These are phyloP conservation scores for Acutogordius australiensis DNA, from an alignment of 2,888 invertebrate genomes.

Conservation along the genomic window DNA sequence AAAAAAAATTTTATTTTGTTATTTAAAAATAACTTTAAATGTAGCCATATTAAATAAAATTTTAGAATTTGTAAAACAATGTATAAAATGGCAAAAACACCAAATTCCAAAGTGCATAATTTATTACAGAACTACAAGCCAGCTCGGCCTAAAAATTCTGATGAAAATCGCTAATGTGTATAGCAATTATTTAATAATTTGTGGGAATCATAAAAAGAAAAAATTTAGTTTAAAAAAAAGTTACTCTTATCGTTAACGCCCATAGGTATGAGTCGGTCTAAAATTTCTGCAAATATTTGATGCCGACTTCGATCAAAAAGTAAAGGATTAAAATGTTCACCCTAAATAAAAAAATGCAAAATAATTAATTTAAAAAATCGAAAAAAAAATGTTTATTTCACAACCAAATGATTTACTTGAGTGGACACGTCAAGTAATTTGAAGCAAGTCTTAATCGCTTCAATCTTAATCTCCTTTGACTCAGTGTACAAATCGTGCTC, in stretches of 20 bases:
- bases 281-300: not conserved
- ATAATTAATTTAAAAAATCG: conserved; percentile 6
- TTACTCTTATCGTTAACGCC: conserved; percentile 5
- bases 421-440: conserved; percentile 55
- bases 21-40: too few species aligned
- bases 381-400: too few species aligned
- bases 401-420: conserved; percentile 24
- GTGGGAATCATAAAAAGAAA: not conserved
- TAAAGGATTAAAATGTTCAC: not conserved
- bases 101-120: too few species aligned
- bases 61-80: too few species aligned
- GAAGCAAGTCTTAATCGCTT: conserved; percentile 75
- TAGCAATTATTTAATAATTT: not conserved
- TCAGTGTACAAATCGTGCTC: conserved; percentile 44
- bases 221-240: too few species aligned
- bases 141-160: too few species aligned
- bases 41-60: too few species aligned
- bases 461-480: conserved; percentile 58
- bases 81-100: too few species aligned
- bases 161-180: too few species aligned
- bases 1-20: too few species aligned
- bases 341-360: not conserved
- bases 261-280: not conserved
- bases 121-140: too few species aligned
- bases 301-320: not conserved